phyloP scores from a whole-genome alignment of 2,888 invertebrate genomes.

The Clitarchus hookeri region DNA sequence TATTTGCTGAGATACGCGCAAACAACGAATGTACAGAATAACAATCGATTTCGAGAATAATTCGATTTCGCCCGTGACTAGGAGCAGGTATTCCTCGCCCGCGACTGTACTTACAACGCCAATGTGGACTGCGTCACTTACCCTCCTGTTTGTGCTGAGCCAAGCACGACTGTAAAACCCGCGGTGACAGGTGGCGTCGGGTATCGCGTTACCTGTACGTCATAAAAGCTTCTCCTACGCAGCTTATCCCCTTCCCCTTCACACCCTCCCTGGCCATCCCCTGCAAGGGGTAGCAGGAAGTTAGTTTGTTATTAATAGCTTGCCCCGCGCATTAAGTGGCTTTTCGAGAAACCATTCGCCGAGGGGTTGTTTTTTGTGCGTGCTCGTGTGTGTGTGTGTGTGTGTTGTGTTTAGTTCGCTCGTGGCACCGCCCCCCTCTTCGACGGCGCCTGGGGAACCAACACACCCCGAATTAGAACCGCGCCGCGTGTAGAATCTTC shows the following conservation, averaged over 20 bases:
- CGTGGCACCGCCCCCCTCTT: neutral
- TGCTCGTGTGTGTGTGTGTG: no score
- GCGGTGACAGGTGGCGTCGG: neutral
- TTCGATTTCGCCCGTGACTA: no score
- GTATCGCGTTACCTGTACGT: neutral
- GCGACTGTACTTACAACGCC: no score
- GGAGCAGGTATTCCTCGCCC: no score
- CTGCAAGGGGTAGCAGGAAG: neutral
- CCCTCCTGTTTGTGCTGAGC: no score
- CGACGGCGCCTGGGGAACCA: neutral
- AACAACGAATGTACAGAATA: no score
- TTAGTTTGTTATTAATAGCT: neutral
- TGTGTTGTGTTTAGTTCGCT: no score
- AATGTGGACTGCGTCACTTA: no score
- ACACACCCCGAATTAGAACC: neutral
- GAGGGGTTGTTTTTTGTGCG: neutral
- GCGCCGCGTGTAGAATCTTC: neutral
- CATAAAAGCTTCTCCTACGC: neutral
- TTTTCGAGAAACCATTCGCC: neutral
- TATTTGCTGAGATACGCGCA: no score
- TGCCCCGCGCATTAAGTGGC: constrained; percentile 1
- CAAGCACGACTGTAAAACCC: no score
- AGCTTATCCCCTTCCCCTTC: neutral
- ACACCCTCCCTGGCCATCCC: neutral
- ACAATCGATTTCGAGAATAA: no score